These are phyloP conservation scores for Polypedilum pembai DNA, from an alignment of 1,140 invertebrate species.

Conservation along the genomic window DNA sequence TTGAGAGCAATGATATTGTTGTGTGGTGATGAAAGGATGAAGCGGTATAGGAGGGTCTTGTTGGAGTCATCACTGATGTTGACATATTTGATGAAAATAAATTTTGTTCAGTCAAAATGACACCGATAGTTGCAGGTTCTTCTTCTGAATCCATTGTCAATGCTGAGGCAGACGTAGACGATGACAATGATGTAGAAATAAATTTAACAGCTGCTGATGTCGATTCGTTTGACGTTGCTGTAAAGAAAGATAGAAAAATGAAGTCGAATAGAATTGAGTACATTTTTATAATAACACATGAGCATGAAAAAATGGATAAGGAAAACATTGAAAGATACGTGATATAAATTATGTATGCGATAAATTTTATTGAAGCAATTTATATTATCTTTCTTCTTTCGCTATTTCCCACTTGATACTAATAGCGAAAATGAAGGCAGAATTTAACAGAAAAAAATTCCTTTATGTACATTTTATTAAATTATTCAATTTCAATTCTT, in stretches of 20 bases:
- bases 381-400: constrained; percentile 1
- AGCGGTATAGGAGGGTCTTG: neutral
- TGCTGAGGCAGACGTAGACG: constrained; percentile 22
- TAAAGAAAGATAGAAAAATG: neutral
- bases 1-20: neutral
- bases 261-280: neutral
- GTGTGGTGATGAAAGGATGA: neutral
- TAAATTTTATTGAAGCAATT: constrained; percentile 27
- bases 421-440: neutral
- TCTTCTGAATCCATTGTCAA: neutral
- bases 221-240: constrained; percentile 27
- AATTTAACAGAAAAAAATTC: neutral
- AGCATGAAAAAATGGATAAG: neutral
- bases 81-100: constrained; percentile 18
- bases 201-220: constrained; percentile 24
- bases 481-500: neutral
- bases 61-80: neutral
- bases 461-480: neutral
- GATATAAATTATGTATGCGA: constrained; percentile 28
- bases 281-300: neutral
- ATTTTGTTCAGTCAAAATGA: constrained; percentile 3
- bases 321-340: neutral
- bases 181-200: neutral
- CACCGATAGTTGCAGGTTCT: neutral
- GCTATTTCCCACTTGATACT: neutral